Evolutionary conservation across 2,113 vertebrate species (phyloP).

Genomic region (Agelaius phoeniceus): DNA sequence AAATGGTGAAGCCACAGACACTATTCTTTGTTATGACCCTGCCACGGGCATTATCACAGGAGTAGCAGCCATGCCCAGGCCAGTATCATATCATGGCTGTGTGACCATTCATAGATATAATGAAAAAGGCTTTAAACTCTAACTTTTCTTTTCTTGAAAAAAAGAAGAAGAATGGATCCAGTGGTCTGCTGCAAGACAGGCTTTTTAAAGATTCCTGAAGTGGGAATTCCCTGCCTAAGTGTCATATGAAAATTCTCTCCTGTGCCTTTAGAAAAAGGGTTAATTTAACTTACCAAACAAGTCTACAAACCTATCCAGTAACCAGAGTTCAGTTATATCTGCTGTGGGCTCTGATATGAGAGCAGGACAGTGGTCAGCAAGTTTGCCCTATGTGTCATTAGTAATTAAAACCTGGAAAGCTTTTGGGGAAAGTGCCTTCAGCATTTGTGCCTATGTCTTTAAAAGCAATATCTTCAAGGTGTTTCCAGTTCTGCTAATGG

Average conservation of each 20-base stretch:
- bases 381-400: background rate
- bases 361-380: background rate
- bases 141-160: background rate
- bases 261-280: slow-evolving; percentile 60
- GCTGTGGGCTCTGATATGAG: background rate
- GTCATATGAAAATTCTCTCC: slow-evolving; percentile 31
- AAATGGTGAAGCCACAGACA: slow-evolving; percentile 93
- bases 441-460: slow-evolving; percentile 35
- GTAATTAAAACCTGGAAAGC: background rate
- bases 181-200: slow-evolving; percentile 39
- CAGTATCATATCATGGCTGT: slow-evolving; percentile 97
- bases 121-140: slow-evolving; percentile 90
- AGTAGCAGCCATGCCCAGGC: slow-evolving; percentile 93
- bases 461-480: background rate
- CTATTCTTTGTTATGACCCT: slow-evolving; percentile 94
- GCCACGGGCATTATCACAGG: slow-evolving; percentile 94
- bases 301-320: slow-evolving; percentile 11
- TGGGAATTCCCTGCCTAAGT: slow-evolving; percentile 49
- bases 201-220: slow-evolving; percentile 54
- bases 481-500: slow-evolving; percentile 18
- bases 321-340: background rate
- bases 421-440: slow-evolving; percentile 49
- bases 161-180: slow-evolving; percentile 45
- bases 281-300: slow-evolving; percentile 45
- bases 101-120: slow-evolving; percentile 98